These are phyloP conservation scores for Stenichneumon culpator DNA, from an alignment of 2,888 invertebrate species.

Conservation along the genomic window DNA sequence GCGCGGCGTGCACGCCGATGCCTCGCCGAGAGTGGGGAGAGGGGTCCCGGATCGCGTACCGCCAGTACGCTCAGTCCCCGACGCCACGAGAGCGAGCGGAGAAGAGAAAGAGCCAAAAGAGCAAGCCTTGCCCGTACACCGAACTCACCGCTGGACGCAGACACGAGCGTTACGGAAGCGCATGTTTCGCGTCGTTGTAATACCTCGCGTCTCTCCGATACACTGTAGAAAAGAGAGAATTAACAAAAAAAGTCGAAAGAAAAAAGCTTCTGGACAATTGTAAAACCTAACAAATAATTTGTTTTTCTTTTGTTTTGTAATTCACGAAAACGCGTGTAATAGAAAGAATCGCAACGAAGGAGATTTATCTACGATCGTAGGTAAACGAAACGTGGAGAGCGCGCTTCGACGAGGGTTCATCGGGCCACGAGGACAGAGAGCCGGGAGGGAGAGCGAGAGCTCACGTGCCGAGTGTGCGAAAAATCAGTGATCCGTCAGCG, in stretches of 20 bases:
- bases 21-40: slow-evolving; percentile 64
- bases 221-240: background rate
- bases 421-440: slow-evolving; percentile 42
- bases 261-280: background rate
- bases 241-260: background rate
- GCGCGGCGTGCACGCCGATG: slow-evolving; percentile 44
- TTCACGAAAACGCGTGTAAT: background rate
- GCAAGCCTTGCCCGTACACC: slow-evolving; percentile 62
- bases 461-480: slow-evolving; percentile 2
- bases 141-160: slow-evolving; percentile 51
- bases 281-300: background rate
- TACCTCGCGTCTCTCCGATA: slow-evolving; percentile 36
- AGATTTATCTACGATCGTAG: background rate
- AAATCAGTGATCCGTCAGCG: background rate
- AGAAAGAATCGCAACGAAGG: background rate
- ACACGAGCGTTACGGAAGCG: slow-evolving; percentile 50
- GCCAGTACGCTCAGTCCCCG: slow-evolving; percentile 76
- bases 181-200: slow-evolving; percentile 42
- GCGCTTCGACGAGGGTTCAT: slow-evolving; percentile 37
- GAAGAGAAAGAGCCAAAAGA: slow-evolving; percentile 69
- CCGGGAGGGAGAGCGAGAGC: background rate
- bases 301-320: background rate
- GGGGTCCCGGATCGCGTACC: slow-evolving; percentile 72
- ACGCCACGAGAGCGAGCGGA: slow-evolving; percentile 75
- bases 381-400: slow-evolving; percentile 51